Evolutionary conservation across 2,113 vertebrate genomes (phyloP).

Genomic region (Megaceryle torquata): DNA sequence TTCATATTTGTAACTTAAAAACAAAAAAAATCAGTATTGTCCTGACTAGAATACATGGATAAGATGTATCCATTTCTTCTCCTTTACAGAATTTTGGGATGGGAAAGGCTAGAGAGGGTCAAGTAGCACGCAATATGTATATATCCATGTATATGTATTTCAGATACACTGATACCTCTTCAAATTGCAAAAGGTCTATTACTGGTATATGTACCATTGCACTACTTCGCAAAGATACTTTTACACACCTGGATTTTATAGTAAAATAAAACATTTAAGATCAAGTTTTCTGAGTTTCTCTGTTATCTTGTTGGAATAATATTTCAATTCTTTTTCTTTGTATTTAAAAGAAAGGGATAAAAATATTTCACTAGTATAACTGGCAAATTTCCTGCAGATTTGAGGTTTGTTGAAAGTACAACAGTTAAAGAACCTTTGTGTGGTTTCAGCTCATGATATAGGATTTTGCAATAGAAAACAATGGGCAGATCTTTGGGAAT

Average conservation of each 20-base stretch:
- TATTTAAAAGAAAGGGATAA: background rate
- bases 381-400: background rate
- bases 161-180: background rate
- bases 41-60: background rate
- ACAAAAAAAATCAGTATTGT: background rate
- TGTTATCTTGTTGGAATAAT: background rate
- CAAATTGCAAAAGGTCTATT: background rate
- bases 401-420: background rate
- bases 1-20: constrained; percentile 16
- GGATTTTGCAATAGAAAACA: background rate
- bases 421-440: background rate
- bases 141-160: background rate
- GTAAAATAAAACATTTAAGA: background rate
- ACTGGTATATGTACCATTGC: background rate
- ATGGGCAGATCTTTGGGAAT: background rate
- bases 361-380: background rate
- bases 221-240: background rate
- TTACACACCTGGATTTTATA: background rate
- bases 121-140: background rate
- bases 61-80: background rate
- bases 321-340: background rate
- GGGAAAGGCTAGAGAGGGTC: background rate
- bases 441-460: background rate
- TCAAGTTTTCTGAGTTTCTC: background rate
- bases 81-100: background rate